A percentile compares a stretch with the other conserved stretches of the same genome.
phyloP scores from a whole-genome alignment of 2,888 invertebrate genomes.

The Drosophila mulleri region DNA sequence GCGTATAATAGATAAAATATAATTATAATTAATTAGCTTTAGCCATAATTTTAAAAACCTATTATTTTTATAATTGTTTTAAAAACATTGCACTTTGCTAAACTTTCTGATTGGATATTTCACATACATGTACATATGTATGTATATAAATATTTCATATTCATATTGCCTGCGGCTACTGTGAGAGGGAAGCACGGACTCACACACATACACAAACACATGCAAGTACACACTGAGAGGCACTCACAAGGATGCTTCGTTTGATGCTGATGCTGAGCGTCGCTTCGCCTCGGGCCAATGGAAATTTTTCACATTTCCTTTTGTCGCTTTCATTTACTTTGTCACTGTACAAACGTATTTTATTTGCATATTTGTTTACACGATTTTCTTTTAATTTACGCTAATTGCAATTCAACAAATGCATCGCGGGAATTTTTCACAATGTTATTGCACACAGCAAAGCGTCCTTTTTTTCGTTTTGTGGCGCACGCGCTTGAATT shows the following conservation, averaged over 20 bases:
- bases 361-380: slow-evolving; percentile 12
- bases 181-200: slow-evolving; percentile 50
- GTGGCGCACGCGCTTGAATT: slow-evolving; percentile 40
- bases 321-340: slow-evolving; percentile 7
- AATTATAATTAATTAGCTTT: neutral
- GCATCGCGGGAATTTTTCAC: slow-evolving; percentile 27
- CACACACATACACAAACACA: slow-evolving; percentile 15
- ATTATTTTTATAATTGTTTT: neutral
- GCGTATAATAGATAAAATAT: neutral
- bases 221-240: slow-evolving; percentile 9
- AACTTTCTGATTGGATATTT: slow-evolving; percentile 24
- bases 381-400: neutral
- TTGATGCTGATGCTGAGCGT: slow-evolving; percentile 57
- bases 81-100: neutral
- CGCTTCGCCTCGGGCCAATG: slow-evolving; percentile 20
- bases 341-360: neutral
- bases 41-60: neutral
- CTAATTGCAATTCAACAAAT: slow-evolving; percentile 18
- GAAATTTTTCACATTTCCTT: slow-evolving; percentile 38
- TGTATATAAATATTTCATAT: slow-evolving; percentile 23
- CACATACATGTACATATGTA: slow-evolving; percentile 6
- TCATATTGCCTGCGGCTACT: slow-evolving; percentile 20
- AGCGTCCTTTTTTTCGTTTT: slow-evolving; percentile 9
- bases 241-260: slow-evolving; percentile 67
- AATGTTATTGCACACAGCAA: slow-evolving; percentile 17